Evolutionary conservation across 2,113 vertebrate species (phyloP), one percentile per base, ranked within the genome.

Genomic region (Xenus cinereus): DNA sequence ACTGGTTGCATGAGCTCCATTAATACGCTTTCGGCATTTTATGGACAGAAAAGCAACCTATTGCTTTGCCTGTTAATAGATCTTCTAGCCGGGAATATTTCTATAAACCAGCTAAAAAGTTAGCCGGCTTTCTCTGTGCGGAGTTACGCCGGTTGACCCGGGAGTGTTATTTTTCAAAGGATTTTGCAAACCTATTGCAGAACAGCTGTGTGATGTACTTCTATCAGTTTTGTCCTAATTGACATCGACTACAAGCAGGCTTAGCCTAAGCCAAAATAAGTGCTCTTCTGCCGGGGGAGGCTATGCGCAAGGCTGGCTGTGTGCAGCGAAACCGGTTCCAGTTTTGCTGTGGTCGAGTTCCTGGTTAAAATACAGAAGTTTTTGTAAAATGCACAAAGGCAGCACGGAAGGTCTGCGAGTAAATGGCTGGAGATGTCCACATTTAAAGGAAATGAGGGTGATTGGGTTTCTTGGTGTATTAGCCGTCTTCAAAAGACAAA

Each of bases 361-460:
- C 27, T 7, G 37, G 56, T 32, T 62, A 57, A 82, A 91, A 79
- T 51, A 30, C 39, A 64, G 39, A 83, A 14, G 14, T 6, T 56
- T 92, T 59, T 79, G 39, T 51, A 39, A 71, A 69, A 51, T 13
- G 41, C 71, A 14, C 41, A 24, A 33, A 56, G 43, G 48, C 71
- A 48, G n/a, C 28, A 7, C 0, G 1, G 28, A 74, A 39, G 33
- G 37, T n/a, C 43, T 14, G 46, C 4, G 21, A 62, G 46, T 28
- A 39, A 87, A 3, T 0, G 0, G 28, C 35, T 57, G 46, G 54
- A 67, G 80, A 81, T 3, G 13, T 0, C 26, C 45, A 51, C 10
- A 12, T 23, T 53, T 45, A 32, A 63, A 80, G 46, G 72, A 45
- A 43, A 67, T 21, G 5, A 60, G 46, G 46, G 56, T 4, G 48